A percentile compares a stretch with the other conserved stretches of the same genome.
These are phyloP conservation scores for Buteo buteo DNA, from an alignment of 2,113 vertebrate species.

Conservation along the genomic window DNA sequence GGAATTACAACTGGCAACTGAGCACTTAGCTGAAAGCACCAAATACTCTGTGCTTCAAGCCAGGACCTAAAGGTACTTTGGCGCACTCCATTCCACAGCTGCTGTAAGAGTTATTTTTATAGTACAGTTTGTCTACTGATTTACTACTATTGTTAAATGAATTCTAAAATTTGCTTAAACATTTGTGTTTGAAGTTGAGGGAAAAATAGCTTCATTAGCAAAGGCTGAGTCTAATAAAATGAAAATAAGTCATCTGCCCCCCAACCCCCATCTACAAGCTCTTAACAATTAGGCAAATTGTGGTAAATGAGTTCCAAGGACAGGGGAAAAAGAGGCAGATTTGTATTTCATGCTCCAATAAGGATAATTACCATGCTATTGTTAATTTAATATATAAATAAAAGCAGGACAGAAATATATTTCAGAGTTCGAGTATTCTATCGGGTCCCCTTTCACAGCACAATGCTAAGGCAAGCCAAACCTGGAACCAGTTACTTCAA, in stretches of 20 bases:
- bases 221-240: constrained; percentile 52
- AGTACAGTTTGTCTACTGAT: constrained; percentile 37
- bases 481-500: constrained; percentile 21
- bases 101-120: constrained; percentile 39
- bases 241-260: neutral
- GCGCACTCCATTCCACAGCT: constrained; percentile 31
- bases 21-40: neutral
- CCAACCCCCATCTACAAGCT: neutral
- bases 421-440: neutral
- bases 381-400: constrained; percentile 56
- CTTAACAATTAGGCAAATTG: constrained; percentile 35
- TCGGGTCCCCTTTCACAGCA: neutral
- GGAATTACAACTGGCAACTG: constrained; percentile 25
- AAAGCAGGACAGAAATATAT: constrained; percentile 16
- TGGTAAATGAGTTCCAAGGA: constrained; percentile 38
- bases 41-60: constrained; percentile 10
- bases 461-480: neutral
- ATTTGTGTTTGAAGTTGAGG: constrained; percentile 42
- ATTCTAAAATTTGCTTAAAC: constrained; percentile 55
- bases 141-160: constrained; percentile 44
- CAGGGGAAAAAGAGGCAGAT: constrained; percentile 31
- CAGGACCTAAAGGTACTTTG: constrained; percentile 52
- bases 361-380: constrained; percentile 23
- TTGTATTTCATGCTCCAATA: constrained; percentile 54
- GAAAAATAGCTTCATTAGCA: constrained; percentile 42